Percentiles rank a stretch among this genome's conserved stretches.
Conservation (phyloP, 2,888 invertebrate genomes). For the Luperina nickerlii region DNA sequence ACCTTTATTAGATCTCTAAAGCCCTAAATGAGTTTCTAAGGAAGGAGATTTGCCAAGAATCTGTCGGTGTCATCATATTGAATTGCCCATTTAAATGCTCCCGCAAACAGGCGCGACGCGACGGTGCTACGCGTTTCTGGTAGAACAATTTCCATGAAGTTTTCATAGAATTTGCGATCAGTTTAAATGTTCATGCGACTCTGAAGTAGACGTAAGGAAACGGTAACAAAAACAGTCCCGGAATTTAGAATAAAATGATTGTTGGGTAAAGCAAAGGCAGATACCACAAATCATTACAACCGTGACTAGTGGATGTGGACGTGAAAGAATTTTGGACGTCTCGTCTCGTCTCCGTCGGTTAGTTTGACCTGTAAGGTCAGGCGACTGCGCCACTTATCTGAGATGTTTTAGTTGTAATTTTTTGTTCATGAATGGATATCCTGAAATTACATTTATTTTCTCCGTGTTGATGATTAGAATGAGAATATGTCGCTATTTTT, state of each 20-base stretch:
- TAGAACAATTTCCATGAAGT: neutral
- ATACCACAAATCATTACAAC: conserved; percentile 70
- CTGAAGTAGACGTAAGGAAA: conserved; percentile 27
- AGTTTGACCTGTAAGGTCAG: conserved; percentile 46
- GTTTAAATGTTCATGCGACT: conserved; percentile 38
- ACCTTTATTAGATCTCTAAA: conserved; percentile 31
- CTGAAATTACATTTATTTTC: neutral
- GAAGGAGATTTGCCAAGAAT: conserved; percentile 50
- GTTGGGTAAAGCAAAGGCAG: conserved; percentile 57
- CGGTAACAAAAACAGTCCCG: conserved; percentile 56
- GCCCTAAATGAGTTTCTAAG: conserved; percentile 46
- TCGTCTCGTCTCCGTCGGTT: conserved; percentile 42
- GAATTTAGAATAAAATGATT: conserved; percentile 59
- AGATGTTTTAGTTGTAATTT: conserved; percentile 11
- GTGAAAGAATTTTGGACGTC: conserved; percentile 70
- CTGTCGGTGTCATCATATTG: conserved; percentile 48
- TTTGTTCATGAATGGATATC: neutral
- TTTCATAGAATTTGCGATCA: conserved; percentile 2
- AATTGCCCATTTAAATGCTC: conserved; percentile 53
- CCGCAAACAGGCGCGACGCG: neutral
- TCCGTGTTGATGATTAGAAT: neutral
- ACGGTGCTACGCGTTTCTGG: neutral
- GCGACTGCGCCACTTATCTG: conserved; percentile 10
- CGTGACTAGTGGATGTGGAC: conserved; percentile 73
- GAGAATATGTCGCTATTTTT: neutral